A percentile compares a stretch with the other conserved stretches of the same genome.
These are phyloP conservation scores for Stichopus chloronotus DNA, from an alignment of 35 echinoderm and acorn worm genomes.

Conservation along the genomic window DNA sequence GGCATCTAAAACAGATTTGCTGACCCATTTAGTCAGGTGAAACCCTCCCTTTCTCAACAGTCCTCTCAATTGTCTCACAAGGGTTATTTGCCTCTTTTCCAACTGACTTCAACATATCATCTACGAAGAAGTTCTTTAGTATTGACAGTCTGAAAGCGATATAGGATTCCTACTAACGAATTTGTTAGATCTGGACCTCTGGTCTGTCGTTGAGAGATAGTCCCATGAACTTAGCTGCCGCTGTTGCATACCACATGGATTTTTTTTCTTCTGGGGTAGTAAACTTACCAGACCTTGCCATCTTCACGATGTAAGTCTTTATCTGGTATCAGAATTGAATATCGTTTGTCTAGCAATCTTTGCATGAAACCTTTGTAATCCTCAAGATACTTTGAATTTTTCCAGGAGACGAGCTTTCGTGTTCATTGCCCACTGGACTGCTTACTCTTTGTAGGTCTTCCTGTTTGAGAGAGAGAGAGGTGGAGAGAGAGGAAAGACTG, in stretches of 20 bases:
- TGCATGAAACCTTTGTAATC: conserved; percentile 75
- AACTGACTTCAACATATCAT: conserved; percentile 79
- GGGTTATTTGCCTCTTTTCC: conserved; percentile 35
- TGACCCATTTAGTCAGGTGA: conserved; percentile 75
- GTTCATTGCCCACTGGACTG: neutral
- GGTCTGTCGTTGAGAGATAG: conserved; percentile 60
- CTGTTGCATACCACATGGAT: conserved; percentile 78
- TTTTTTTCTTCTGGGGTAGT: conserved; percentile 74
- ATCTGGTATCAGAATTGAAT: conserved; percentile 56
- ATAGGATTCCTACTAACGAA: conserved; percentile 49
- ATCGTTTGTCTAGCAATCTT: conserved; percentile 49
- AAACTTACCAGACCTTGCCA: conserved; percentile 69
- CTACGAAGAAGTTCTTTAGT: conserved; percentile 70
- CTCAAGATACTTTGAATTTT: conserved; percentile 47
- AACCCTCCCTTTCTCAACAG: conserved; percentile 58
- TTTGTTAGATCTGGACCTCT: conserved; percentile 71
- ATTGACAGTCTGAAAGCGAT: conserved; percentile 54
- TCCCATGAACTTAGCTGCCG: conserved; percentile 59
- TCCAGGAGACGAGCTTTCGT: conserved; percentile 53
- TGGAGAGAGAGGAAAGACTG: conserved; percentile 29
- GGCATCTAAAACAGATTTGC: conserved; percentile 59
- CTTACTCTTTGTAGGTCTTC: neutral
- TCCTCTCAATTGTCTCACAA: conserved; percentile 57
- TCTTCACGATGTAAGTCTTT: conserved; percentile 40
- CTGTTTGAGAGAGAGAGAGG: no score